Evolutionary conservation across 2,797 vertebrate species (phyloP).

Genomic region (Alauda arvensis): DNA sequence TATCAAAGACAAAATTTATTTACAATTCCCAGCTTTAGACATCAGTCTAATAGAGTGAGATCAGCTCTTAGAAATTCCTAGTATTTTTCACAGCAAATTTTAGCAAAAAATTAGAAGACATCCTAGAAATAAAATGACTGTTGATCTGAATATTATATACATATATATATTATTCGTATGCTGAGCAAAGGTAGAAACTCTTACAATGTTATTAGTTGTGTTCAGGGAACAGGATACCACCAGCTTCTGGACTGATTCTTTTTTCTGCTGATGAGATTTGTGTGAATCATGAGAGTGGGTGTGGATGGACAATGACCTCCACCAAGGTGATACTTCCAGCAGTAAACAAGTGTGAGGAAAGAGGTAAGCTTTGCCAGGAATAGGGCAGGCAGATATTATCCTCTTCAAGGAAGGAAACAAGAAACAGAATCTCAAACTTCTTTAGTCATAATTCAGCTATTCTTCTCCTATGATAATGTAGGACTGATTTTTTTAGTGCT

Average conservation of each 20-base stretch:
- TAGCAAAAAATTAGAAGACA: not conserved
- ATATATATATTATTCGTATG: too few species aligned
- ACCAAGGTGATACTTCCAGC: not conserved
- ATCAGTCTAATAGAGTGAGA: not conserved
- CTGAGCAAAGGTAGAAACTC: not conserved
- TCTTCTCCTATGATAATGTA: not conserved
- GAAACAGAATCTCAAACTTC: not conserved
- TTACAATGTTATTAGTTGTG: not conserved
- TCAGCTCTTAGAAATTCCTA: not conserved
- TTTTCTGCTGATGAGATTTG: not conserved
- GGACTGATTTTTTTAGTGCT: not conserved
- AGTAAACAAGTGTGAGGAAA: slow-evolving; percentile 29
- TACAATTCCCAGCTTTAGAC: not conserved
- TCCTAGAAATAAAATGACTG: not conserved
- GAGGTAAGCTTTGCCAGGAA: not conserved
- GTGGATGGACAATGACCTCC: not conserved
- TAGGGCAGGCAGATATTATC: not conserved
- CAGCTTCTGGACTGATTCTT: not conserved
- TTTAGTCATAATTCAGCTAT: not conserved
- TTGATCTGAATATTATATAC: not conserved
- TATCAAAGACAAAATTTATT: not conserved
- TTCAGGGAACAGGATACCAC: not conserved
- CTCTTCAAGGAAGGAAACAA: not conserved
- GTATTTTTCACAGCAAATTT: not conserved
- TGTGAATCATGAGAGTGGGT: slow-evolving; percentile 21